phyloP scores from a whole-genome alignment of 2,888 invertebrate species.

The Theristus sp. region DNA sequence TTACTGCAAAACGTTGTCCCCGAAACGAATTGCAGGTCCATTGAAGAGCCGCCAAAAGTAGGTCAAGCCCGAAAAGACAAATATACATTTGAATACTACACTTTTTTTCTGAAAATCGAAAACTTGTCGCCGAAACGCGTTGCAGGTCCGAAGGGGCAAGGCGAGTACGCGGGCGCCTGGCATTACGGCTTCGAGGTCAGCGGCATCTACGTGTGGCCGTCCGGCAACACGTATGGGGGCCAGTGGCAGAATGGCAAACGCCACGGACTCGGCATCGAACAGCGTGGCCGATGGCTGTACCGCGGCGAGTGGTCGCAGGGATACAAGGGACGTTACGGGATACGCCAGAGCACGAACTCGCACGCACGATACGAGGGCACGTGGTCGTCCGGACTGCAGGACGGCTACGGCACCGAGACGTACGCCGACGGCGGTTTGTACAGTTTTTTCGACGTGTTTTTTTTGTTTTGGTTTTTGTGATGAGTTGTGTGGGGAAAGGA shows the following conservation, averaged over 20 bases:
- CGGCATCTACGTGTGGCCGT: slow-evolving; percentile 47
- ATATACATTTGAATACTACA: too few relatives aligned
- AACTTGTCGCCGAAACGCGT: too few relatives aligned
- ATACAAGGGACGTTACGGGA: slow-evolving; percentile 93
- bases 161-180: slow-evolving; percentile 97
- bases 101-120: too few relatives aligned
- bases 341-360: slow-evolving; percentile 55
- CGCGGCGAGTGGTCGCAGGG: slow-evolving; percentile 44
- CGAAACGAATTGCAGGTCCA: too few relatives aligned
- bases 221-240: slow-evolving; percentile 40
- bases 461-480: too few relatives aligned
- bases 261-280: slow-evolving; percentile 91
- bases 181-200: slow-evolving; percentile 91
- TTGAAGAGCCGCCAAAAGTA: too few relatives aligned
- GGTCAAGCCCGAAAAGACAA: too few relatives aligned
- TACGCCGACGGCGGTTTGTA: slow-evolving; percentile 92
- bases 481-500: too few relatives aligned
- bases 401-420: slow-evolving; percentile 97
- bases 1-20: too few relatives aligned
- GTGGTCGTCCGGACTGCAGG: slow-evolving; percentile 95
- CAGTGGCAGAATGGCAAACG: slow-evolving; percentile 99
- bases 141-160: slow-evolving; percentile 67
- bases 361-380: slow-evolving; percentile 84
- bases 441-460: neutral
- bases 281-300: slow-evolving; percentile 87